These are phyloP conservation scores for Aleiodes sp. DNA, from an alignment of 1,140 invertebrate species.

Conservation along the genomic window DNA sequence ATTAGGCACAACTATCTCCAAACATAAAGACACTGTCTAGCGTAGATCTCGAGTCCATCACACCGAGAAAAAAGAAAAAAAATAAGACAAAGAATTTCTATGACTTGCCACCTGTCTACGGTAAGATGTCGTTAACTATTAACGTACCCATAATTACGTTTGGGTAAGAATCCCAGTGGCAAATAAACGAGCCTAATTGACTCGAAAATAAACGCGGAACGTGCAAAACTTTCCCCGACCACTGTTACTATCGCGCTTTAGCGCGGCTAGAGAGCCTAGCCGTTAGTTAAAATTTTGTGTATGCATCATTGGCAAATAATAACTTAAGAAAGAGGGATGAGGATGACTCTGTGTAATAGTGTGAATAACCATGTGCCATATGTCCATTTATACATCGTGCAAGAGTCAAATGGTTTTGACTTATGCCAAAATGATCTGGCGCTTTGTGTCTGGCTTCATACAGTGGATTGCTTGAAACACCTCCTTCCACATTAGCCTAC, in stretches of 20 bases:
- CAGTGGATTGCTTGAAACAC: constrained; percentile 15
- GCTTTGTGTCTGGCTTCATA: constrained; percentile 56
- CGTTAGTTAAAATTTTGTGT: not conserved
- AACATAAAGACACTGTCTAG: not conserved
- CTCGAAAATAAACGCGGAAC: constrained; percentile 61
- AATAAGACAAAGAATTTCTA: no score
- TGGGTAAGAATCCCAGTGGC: constrained; percentile 52
- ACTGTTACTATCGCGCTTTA: constrained; percentile 33
- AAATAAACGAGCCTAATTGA: constrained; percentile 66
- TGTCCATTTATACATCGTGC: constrained; percentile 47
- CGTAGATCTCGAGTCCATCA: not conserved
- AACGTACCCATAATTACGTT: constrained; percentile 60
- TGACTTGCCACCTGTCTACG: constrained; percentile 45
- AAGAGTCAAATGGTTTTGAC: constrained; percentile 56
- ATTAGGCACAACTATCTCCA: not conserved
- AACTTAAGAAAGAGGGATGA: not conserved
- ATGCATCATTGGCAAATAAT: not conserved
- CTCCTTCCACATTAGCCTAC: not conserved
- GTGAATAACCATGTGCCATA: constrained; percentile 42
- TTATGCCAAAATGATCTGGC: constrained; percentile 64
- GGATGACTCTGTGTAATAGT: constrained; percentile 12
- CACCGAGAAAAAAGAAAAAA: not conserved
- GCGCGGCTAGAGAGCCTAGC: constrained; percentile 16
- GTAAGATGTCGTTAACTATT: constrained; percentile 60
- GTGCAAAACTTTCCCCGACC: not conserved